These are phyloP conservation scores for Gulo gulo DNA, from an alignment of 2,113 vertebrate genomes.

Conservation along the genomic window DNA sequence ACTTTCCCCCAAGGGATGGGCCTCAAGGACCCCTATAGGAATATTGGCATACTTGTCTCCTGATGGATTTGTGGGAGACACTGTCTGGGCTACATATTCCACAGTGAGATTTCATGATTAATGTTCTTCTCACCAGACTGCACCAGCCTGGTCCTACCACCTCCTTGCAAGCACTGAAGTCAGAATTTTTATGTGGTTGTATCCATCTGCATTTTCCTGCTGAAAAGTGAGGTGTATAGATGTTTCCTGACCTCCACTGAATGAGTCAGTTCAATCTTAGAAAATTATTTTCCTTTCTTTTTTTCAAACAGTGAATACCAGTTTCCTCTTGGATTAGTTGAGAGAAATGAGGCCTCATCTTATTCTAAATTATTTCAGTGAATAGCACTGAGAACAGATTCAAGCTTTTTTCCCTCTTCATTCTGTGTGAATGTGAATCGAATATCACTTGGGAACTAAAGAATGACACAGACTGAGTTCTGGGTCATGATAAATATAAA, in stretches of 20 bases:
- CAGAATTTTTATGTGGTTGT: not conserved
- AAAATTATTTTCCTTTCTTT: not conserved
- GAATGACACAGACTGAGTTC: not conserved
- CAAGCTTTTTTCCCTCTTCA: not conserved
- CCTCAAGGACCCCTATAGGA: not conserved
- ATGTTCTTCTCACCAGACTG: not conserved
- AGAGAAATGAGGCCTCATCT: not conserved
- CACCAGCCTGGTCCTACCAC: not conserved
- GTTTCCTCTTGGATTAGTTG: not conserved
- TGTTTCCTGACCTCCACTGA: not conserved
- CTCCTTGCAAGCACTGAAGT: not conserved
- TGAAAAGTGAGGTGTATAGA: not conserved
- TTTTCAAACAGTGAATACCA: not conserved
- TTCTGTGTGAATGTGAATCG: not conserved
- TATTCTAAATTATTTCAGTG: not conserved
- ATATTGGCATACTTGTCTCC: not conserved
- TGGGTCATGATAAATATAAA: not conserved
- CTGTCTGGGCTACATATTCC: not conserved
- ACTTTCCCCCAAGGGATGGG: not conserved
- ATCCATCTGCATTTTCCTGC: not conserved
- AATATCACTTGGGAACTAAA: not conserved
- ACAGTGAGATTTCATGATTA: not conserved
- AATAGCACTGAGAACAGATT: not conserved
- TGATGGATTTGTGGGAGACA: not conserved
- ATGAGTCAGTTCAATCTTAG: not conserved